Conservation (phyloP, 2,797 vertebrate species). For the Amphiprion clarkii region DNA sequence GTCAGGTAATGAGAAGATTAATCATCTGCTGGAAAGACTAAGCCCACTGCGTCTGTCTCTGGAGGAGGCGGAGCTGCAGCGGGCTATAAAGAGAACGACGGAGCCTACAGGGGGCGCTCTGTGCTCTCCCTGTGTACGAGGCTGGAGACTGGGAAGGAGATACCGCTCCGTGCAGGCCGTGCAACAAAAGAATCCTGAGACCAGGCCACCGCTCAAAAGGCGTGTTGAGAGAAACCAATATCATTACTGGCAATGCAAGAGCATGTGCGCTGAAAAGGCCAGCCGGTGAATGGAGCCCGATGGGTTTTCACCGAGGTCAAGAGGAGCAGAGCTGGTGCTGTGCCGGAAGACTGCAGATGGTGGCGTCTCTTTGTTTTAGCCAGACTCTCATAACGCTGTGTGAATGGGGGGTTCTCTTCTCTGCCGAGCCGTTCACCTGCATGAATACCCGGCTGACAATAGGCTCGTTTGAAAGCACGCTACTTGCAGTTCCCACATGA, state of each 20-base stretch:
- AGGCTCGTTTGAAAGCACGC: constrained; percentile 25
- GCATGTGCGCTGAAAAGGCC: constrained; percentile 69
- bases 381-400: constrained; percentile 66
- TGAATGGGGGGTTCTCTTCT: constrained; percentile 43
- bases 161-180: constrained; percentile 65
- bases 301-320: constrained; percentile 70
- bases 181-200: constrained; percentile 82
- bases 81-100: constrained; percentile 65
- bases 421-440: constrained; percentile 33
- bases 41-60: constrained; percentile 60
- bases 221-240: constrained; percentile 83
- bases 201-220: constrained; percentile 70
- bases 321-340: constrained; percentile 58
- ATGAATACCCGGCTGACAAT: constrained; percentile 46
- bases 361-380: constrained; percentile 75
- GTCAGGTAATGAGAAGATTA: constrained; percentile 82
- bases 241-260: constrained; percentile 77
- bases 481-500: constrained; percentile 16
- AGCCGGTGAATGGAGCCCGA: constrained; percentile 68
- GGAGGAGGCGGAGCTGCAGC: constrained; percentile 54
- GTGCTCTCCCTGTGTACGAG: constrained; percentile 23
- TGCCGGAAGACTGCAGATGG: constrained; percentile 70
- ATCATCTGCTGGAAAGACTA: constrained; percentile 73
- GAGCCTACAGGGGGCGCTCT: constrained; percentile 54
- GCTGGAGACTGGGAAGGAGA: constrained; percentile 64